phyloP scores from a whole-genome alignment of 1,140 invertebrate species.

The Cydia strobilella region DNA sequence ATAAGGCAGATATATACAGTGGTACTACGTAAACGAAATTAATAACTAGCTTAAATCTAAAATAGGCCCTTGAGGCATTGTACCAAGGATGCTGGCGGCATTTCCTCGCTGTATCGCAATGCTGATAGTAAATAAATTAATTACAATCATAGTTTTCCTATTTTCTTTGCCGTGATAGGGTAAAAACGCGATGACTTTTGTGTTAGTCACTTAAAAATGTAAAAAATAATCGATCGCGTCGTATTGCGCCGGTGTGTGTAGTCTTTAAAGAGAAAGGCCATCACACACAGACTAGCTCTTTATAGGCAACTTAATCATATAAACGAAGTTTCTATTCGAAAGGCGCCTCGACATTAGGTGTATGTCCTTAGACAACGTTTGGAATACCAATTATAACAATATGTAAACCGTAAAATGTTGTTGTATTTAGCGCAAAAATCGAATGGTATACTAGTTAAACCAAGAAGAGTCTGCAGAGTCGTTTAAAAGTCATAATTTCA shows the following conservation, averaged over 20 bases:
- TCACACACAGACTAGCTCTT: not conserved
- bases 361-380: not conserved
- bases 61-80: no score
- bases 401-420: not conserved
- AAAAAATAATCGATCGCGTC: not conserved
- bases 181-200: not conserved
- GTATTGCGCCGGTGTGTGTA: not conserved
- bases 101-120: no score
- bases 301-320: constrained; percentile 10
- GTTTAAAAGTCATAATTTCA: not conserved
- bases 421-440: not conserved
- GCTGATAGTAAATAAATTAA: no score
- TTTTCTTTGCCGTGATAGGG: not conserved
- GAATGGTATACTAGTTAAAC: not conserved
- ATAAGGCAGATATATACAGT: no score
- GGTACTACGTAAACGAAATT: no score
- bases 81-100: no score
- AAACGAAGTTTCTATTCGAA: constrained; percentile 26
- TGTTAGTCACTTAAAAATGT: not conserved
- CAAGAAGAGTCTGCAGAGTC: no score
- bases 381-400: constrained; percentile 23
- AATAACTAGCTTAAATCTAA: no score
- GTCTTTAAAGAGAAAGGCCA: not conserved
- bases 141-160: not conserved
- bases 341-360: constrained; percentile 12